Evolutionary conservation across 2,113 vertebrate species (phyloP).

Genomic region (Rhynchomys soricoides): DNA sequence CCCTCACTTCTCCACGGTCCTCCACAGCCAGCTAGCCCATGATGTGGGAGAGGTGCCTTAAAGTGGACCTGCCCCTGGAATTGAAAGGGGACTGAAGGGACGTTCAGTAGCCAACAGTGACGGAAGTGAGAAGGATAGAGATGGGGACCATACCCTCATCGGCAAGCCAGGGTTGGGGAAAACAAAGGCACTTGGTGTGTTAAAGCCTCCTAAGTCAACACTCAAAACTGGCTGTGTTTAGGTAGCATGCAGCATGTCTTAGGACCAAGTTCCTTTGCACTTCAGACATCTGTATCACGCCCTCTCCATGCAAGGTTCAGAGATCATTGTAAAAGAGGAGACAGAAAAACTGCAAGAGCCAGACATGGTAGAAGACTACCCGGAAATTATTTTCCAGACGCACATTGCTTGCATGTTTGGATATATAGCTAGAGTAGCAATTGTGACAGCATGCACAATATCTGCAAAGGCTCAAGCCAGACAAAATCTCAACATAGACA

Average conservation of each 20-base stretch:
- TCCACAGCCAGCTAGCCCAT: too few relatives aligned
- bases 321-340: neutral
- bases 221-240: neutral
- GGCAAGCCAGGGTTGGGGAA: neutral
- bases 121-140: neutral
- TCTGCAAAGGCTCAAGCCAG: neutral
- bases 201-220: neutral
- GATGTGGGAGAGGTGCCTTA: too few relatives aligned
- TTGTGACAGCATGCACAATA: neutral
- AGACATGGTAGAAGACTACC: neutral
- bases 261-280: neutral
- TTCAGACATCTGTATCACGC: neutral
- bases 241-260: neutral
- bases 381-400: neutral
- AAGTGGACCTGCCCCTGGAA: neutral
- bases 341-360: neutral
- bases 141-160: neutral
- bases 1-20: neutral
- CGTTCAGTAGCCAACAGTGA: neutral
- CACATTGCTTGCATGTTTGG: neutral
- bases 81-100: neutral
- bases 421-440: neutral
- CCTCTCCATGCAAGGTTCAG: neutral
- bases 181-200: neutral
- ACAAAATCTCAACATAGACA: neutral